These are phyloP conservation scores for Sebastiscus albofasciatus DNA, from an alignment of 2,797 vertebrate species.

Conservation along the genomic window DNA sequence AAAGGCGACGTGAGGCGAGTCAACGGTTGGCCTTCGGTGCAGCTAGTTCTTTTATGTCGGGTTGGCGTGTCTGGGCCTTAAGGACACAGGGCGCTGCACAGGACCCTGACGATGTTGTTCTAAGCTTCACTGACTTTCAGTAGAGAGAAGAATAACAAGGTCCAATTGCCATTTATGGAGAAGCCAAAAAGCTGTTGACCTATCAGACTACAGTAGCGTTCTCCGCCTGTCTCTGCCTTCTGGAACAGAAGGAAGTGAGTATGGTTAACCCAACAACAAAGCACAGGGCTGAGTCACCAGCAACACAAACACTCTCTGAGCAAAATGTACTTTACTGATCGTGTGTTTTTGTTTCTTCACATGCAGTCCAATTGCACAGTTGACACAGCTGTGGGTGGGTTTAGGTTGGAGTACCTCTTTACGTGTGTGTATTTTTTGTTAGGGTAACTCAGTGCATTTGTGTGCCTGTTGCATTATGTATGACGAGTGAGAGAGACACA, in stretches of 20 bases:
- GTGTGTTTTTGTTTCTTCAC: not conserved
- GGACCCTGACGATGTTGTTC: not conserved
- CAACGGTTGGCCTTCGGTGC: no score
- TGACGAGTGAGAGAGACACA: slow-evolving; percentile 52
- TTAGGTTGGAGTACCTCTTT: slow-evolving; percentile 29
- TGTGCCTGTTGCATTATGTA: slow-evolving; percentile 35
- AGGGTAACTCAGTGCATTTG: slow-evolving; percentile 21
- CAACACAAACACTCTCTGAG: slow-evolving; percentile 11
- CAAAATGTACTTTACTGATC: not conserved
- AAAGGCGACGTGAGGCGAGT: no score
- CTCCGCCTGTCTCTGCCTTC: not conserved
- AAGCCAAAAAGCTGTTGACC: not conserved
- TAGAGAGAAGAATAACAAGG: not conserved
- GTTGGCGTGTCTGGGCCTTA: no score
- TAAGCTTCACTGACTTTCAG: not conserved
- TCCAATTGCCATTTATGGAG: not conserved
- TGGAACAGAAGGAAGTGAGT: slow-evolving; percentile 31
- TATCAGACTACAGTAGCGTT: not conserved
- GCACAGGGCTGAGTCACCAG: slow-evolving; percentile 22
- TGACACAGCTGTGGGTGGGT: slow-evolving; percentile 11
- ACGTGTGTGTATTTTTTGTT: slow-evolving; percentile 20
- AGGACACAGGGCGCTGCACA: not conserved
- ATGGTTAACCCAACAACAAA: slow-evolving; percentile 25
- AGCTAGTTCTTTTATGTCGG: no score
- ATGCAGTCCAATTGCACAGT: not conserved